A percentile compares a stretch with the other conserved stretches of the same genome.
Conservation (phyloP, 2,797 vertebrate genomes). For the Neopelma chrysocephalum region DNA sequence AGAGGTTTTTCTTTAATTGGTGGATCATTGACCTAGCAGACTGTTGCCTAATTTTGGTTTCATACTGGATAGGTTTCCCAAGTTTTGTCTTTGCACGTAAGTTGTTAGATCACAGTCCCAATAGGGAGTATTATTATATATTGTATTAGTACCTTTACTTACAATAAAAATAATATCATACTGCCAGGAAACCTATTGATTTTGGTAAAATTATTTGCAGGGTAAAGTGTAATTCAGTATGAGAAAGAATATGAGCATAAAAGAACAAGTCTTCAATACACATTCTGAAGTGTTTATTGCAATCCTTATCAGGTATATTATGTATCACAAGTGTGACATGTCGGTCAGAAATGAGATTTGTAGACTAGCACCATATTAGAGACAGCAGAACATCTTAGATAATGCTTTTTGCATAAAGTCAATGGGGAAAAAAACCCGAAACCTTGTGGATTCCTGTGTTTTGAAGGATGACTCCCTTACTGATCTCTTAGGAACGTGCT, state of each 20-base stretch:
- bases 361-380: background rate
- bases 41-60: background rate
- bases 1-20: background rate
- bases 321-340: background rate
- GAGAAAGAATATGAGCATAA: background rate
- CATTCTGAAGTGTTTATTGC: background rate
- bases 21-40: background rate
- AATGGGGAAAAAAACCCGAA: no score
- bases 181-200: background rate
- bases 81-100: background rate
- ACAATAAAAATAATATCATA: background rate
- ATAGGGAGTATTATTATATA: background rate
- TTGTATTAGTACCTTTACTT: background rate
- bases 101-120: background rate
- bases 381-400: background rate
- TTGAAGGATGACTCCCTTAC: background rate
- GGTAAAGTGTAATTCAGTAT: background rate
- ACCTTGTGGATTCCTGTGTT: background rate
- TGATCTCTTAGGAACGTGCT: background rate
- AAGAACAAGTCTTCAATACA: background rate
- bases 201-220: background rate
- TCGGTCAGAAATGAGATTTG: background rate
- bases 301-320: background rate
- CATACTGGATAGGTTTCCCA: background rate
- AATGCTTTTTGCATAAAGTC: background rate